phyloP scores from a whole-genome alignment of 2,888 invertebrate species.

The Trachelus stipa region DNA sequence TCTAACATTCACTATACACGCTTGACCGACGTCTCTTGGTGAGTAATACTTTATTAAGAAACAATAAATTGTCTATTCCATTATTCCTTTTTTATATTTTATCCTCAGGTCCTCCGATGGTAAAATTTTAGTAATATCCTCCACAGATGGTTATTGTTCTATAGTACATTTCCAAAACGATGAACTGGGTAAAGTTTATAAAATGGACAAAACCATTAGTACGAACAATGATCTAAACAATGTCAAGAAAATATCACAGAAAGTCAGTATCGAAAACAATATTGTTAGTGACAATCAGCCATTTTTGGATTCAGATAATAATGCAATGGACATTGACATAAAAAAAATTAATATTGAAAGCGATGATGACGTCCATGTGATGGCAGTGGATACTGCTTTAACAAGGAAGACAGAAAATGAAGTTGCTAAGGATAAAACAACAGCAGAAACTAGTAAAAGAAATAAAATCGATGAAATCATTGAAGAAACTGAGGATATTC shows the following conservation, averaged over 20 bases:
- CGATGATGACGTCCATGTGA: conserved; percentile 13
- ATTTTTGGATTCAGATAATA: conserved; percentile 45
- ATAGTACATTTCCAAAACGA: conserved; percentile 80
- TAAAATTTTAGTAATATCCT: conserved; percentile 79
- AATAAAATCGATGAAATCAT: conserved; percentile 25
- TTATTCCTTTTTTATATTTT: conserved; percentile 9
- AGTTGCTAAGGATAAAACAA: conserved; percentile 24
- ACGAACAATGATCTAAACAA: conserved; percentile 16
- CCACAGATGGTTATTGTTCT: conserved; percentile 92
- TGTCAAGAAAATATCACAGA: conserved; percentile 26
- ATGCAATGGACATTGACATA: conserved; percentile 60
- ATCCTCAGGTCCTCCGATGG: conserved; percentile 79
- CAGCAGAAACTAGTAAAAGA: conserved; percentile 32
- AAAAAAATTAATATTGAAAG: conserved; percentile 16
- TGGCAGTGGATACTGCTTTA: conserved; percentile 21
- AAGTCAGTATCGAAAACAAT: conserved; percentile 4
- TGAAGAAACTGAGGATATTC: conserved; percentile 72
- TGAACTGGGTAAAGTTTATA: conserved; percentile 77
- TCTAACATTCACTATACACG: conserved; percentile 91
- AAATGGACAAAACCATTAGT: conserved; percentile 44
- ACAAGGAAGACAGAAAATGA: conserved; percentile 21
- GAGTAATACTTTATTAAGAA: conserved; percentile 33
- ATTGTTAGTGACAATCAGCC: conserved; percentile 15
- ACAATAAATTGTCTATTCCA: background rate
- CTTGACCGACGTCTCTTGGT: conserved; percentile 89